Evolutionary conservation across 2,797 vertebrate genomes (phyloP).

Genomic region (Syncerus caffer): DNA sequence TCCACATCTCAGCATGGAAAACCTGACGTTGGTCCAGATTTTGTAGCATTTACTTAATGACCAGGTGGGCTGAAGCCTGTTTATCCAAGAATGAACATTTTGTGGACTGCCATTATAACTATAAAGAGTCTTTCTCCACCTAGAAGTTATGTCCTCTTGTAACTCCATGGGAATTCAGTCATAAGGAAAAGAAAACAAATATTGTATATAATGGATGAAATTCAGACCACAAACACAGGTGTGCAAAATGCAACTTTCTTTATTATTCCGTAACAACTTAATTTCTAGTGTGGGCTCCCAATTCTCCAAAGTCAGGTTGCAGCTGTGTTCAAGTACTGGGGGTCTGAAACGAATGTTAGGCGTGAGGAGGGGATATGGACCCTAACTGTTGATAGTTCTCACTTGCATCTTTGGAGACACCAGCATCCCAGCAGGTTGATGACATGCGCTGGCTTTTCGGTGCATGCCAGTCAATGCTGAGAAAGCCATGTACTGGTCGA

Average conservation of each 20-base stretch:
- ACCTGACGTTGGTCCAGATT: conserved; percentile 45
- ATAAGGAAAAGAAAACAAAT: conserved; percentile 58
- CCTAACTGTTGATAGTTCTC: neutral
- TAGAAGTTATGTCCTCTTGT: conserved; percentile 31
- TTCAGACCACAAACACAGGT: conserved; percentile 20
- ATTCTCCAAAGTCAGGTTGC: neutral
- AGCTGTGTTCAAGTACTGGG: neutral
- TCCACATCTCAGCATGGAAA: conserved; percentile 4
- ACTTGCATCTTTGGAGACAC: neutral
- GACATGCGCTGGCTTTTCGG: neutral
- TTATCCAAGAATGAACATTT: conserved; percentile 58
- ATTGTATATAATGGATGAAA: conserved; percentile 43
- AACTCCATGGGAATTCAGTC: conserved; percentile 29
- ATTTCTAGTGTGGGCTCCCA: neutral
- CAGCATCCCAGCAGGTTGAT: neutral
- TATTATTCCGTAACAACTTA: conserved; percentile 38
- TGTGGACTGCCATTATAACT: conserved; percentile 36
- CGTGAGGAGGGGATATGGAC: neutral
- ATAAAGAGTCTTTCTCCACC: conserved; percentile 56
- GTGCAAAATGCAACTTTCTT: conserved; percentile 38
- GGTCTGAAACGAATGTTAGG: neutral
- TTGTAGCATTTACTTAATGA: conserved; percentile 55
- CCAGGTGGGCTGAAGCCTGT: conserved; percentile 43
- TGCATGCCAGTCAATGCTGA: accelerated
- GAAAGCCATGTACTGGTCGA: neutral